phyloP scores from a whole-genome alignment of 2,797 vertebrate species.

The Perodicticus potto region DNA sequence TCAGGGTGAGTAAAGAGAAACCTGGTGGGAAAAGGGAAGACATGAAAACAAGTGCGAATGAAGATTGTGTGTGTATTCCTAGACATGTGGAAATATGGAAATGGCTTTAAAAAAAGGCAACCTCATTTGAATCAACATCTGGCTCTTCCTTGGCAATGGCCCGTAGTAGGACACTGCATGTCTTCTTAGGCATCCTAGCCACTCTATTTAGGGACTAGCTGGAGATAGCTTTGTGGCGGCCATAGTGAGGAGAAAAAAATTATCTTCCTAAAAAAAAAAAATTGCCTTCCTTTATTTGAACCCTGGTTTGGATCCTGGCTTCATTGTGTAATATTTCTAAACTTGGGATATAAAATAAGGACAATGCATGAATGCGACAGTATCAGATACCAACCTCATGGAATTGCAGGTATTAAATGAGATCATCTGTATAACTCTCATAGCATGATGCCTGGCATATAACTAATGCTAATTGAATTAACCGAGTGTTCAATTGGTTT shows the following conservation, averaged over 20 bases:
- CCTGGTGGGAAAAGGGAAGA: neutral
- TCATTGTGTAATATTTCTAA: constrained; percentile 10
- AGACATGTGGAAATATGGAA: neutral
- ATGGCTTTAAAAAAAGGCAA: neutral
- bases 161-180: accelerated
- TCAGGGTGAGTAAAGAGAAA: neutral
- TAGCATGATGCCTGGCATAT: neutral
- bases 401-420: neutral
- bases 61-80: neutral
- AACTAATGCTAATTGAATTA: neutral
- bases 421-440: neutral
- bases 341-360: neutral
- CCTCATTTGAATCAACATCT: neutral
- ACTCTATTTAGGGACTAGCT: neutral
- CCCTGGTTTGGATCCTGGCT: neutral
- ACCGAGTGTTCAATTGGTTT: neutral
- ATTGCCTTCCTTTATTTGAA: neutral
- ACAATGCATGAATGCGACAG: neutral
- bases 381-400: neutral
- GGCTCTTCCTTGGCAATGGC: neutral
- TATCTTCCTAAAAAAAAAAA: neutral
- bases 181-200: neutral
- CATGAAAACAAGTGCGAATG: neutral
- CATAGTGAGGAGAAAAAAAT: neutral
- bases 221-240: neutral